phyloP scores from a whole-genome alignment of 2,797 vertebrate genomes.

The Sebastes matsubarae region DNA sequence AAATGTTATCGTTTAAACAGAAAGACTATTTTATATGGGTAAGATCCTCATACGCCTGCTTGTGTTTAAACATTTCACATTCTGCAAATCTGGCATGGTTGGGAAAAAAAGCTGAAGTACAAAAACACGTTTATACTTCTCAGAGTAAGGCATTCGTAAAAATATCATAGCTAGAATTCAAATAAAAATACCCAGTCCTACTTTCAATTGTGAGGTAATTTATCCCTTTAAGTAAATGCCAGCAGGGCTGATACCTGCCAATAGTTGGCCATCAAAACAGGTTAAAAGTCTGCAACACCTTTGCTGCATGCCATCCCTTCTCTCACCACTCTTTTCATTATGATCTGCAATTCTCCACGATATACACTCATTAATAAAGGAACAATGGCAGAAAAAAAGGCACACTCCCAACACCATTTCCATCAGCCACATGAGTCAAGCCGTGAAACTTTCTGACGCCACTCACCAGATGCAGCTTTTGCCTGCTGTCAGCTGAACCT shows the following conservation, averaged over 20 bases:
- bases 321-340: neutral
- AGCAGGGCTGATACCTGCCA: neutral
- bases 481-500: conserved; percentile 52
- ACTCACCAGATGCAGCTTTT: conserved; percentile 78
- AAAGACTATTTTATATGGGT: neutral
- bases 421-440: neutral
- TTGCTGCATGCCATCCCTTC: neutral
- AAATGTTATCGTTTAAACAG: neutral
- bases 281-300: neutral
- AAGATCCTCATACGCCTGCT: neutral
- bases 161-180: neutral
- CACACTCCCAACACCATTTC: neutral
- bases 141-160: neutral
- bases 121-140: neutral
- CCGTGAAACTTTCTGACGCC: neutral
- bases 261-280: neutral
- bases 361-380: neutral
- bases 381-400: neutral
- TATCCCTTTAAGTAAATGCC: neutral
- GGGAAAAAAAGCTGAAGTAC: neutral
- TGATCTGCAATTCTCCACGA: neutral
- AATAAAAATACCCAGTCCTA: neutral
- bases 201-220: neutral
- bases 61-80: neutral
- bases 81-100: neutral